Conservation (phyloP, 1,140 invertebrate species). For the Papilio helenus region DNA sequence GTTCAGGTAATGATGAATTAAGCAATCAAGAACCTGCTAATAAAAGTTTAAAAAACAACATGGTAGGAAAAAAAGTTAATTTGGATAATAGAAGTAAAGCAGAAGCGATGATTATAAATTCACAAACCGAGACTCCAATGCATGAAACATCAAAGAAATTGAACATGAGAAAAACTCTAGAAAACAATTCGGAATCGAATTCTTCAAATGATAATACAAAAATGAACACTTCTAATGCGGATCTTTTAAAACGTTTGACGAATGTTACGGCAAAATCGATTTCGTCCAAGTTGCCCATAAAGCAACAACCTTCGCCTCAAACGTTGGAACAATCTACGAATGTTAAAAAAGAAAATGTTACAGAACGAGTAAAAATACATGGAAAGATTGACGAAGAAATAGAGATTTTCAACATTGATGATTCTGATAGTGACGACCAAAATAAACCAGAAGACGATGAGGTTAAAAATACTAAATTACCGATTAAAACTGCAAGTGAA, state of each 20-base stretch:
- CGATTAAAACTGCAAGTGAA: conserved; percentile 27
- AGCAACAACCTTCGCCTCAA: background rate
- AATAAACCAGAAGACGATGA: conserved; percentile 38
- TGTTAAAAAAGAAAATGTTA: conserved; percentile 44
- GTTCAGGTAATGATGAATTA: conserved; percentile 41
- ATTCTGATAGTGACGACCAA: conserved; percentile 68
- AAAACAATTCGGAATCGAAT: background rate
- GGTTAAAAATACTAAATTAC: conserved; percentile 13
- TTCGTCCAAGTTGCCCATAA: conserved; percentile 23
- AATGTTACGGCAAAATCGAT: conserved; percentile 30
- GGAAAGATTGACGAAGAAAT: conserved; percentile 57
- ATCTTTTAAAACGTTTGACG: conserved; percentile 36
- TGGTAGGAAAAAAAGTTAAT: conserved; percentile 30
- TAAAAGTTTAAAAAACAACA: conserved; percentile 30
- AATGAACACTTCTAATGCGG: conserved; percentile 20
- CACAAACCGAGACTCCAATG: conserved; percentile 17
- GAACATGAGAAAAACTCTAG: background rate
- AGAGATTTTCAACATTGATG: conserved; percentile 75
- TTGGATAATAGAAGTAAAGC: background rate
- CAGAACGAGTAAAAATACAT: conserved; percentile 26
- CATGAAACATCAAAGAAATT: conserved; percentile 13
- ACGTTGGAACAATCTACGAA: conserved; percentile 6
- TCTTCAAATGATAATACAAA: background rate
- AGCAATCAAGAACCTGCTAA: conserved; percentile 28
- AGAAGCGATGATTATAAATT: conserved; percentile 40